Evolutionary conservation across 2,113 vertebrate genomes (phyloP), one percentile per base, ranked within the genome.

Genomic region (Triplophysa dalaica): DNA sequence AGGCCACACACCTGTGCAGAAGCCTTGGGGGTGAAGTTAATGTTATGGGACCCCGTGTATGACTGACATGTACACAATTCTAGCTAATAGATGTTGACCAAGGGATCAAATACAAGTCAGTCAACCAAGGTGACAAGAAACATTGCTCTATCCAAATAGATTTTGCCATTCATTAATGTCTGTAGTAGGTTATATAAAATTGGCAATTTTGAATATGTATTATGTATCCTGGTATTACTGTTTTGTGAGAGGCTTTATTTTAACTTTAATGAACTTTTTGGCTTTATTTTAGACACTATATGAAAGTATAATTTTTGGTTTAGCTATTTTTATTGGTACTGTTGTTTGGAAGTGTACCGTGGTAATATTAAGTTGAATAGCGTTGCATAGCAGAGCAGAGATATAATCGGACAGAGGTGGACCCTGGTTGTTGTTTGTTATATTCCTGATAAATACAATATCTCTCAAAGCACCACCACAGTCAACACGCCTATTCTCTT

Each of bases 371-470:
- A 7, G 6, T 38, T 38, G 33, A 38, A 38, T 0, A 33, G 50
- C 17, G 50, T 14, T 4, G 50, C 17, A 16, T 52, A 52, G 14
- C 50, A 52, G 16, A 38, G 50, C 50, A 52, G 67, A 70, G 56
- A 63, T 24, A 22, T 21, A 21, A 21, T 62, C 22, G 9, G 41
- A 65, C 24, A 65, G 19, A 38, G 33, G 6, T 52, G 60, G 33
- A 4, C 33, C 33, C 33, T 7, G 33, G 33, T 38, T 7, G 33
- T 52, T 52, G 60, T 17, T 45, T 41, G 16, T 65, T 17, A 50
- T 64, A 76, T 50, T 45, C 74, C 45, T 11, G 58, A 26, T 75
- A 50, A 76, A 65, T 65, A 6, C 73, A 54, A 65, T 17, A n/a
- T 12, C 29, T 52, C 58, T 63, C 33, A 21, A 58, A 58, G 54